These are phyloP conservation scores for Oligia fasciuncula DNA, from an alignment of 2,888 invertebrate genomes.

Conservation along the genomic window DNA sequence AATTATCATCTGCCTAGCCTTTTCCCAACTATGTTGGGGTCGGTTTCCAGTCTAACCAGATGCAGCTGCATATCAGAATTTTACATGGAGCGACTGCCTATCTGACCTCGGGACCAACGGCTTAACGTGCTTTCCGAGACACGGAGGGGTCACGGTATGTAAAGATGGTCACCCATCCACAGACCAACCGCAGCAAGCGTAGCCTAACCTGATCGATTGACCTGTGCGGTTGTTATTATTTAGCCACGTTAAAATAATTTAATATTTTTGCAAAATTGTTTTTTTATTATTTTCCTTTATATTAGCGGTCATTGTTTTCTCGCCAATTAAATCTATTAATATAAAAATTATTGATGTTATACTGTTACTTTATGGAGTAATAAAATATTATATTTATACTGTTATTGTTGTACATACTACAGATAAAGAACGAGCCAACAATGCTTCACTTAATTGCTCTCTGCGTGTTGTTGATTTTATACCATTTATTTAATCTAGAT, in stretches of 20 bases:
- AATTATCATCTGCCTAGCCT: too few relatives aligned
- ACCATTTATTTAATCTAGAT: conserved; percentile 12
- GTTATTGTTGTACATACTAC: background rate
- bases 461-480: conserved; percentile 1
- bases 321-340: background rate
- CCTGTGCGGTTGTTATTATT: too few relatives aligned
- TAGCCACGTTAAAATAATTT: background rate
- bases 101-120: too few relatives aligned
- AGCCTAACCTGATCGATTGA: too few relatives aligned
- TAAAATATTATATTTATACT: conserved; percentile 6
- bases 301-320: background rate
- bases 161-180: too few relatives aligned
- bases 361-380: background rate
- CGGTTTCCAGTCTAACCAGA: too few relatives aligned
- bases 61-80: too few relatives aligned
- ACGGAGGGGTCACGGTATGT: too few relatives aligned
- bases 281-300: background rate
- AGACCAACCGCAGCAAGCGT: too few relatives aligned
- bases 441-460: background rate
- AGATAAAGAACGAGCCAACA: background rate
- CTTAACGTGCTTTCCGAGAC: too few relatives aligned
- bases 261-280: background rate
- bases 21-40: too few relatives aligned
- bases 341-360: background rate
- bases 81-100: too few relatives aligned